A percentile compares a stretch with the other conserved stretches of the same genome.
Conservation (phyloP, 2,797 vertebrate genomes). For the Rhabdophis nuchalis region DNA sequence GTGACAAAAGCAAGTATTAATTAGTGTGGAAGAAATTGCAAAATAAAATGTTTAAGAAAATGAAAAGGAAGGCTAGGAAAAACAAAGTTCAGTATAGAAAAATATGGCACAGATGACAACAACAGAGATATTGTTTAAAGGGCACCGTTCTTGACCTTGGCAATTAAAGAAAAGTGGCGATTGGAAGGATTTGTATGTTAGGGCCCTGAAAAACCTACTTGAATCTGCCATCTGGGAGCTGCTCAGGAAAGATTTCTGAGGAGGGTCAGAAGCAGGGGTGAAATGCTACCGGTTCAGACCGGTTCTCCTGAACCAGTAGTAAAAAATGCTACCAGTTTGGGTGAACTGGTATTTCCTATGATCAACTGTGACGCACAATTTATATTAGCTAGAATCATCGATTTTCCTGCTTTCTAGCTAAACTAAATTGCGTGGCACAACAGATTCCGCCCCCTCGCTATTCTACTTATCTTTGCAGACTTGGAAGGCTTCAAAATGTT, state of each 20-base stretch:
- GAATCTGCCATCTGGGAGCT: background rate
- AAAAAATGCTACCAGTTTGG: too few relatives aligned
- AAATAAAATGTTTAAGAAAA: background rate
- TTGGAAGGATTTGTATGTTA: background rate
- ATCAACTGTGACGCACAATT: too few relatives aligned
- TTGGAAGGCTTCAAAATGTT: too few relatives aligned
- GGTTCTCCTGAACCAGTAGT: too few relatives aligned
- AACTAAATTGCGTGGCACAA: too few relatives aligned
- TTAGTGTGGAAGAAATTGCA: background rate
- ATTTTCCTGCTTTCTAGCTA: too few relatives aligned
- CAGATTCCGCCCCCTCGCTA: too few relatives aligned
- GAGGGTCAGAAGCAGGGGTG: background rate
- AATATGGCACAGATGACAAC: background rate
- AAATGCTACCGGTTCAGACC: too few relatives aligned
- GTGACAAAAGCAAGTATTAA: background rate
- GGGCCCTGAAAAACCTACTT: background rate
- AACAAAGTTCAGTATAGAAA: background rate
- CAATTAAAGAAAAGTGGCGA: background rate
- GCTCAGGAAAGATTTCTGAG: background rate
- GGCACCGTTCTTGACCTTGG: background rate
- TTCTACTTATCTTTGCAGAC: too few relatives aligned
- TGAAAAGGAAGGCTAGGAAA: background rate
- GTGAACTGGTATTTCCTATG: too few relatives aligned
- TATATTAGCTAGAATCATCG: too few relatives aligned
- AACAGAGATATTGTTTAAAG: background rate